Evolutionary conservation across 2,797 vertebrate species (phyloP), one percentile per base, ranked within the genome.

Genomic region (Alectoris magna): DNA sequence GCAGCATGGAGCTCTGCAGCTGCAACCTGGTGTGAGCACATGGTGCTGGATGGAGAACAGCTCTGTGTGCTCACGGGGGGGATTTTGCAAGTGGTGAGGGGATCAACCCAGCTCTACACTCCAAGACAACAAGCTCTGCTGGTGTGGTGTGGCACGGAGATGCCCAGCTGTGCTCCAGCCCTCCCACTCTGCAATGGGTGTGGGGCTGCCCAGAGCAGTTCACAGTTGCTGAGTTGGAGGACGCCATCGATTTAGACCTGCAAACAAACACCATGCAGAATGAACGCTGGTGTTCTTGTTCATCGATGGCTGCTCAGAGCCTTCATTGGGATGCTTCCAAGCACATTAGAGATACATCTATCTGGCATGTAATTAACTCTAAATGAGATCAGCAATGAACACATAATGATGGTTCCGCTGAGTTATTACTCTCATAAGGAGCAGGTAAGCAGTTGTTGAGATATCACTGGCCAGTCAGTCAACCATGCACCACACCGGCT

Each of bases 301-400:
- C 11, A 59, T 11, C 2, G 64, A 70, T 23, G 73, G 77, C 79
- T 80, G 87, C 58, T 56, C 76, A 4, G n/a, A 53, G 83, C 67
- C 66, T 2, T 31, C 1, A 8, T 0, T 87, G 86, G 77, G 92
- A 82, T 34, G n/a, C 60, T 56, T 67, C 91, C 91, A 68, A 17
- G 81, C 81, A 26, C 68, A 0, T 91, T 74, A 85, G 56, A 74
- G 56, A 70, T 24, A 14, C 5, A 27, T 48, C 77, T 84, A 15
- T 53, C 80, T 84, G 92, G 56, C 24, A 12, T n/a, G 92, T 85
- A 79, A 94, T 96, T 93, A 94, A 49, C 81, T 51, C 55, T 2
- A 49, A 79, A 82, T 16, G 88, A 89, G 90, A 51, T 58, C 88
- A 53, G 81, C 68, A 7, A 23, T 18, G 90, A 67, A 21, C 23